phyloP scores from a whole-genome alignment of 2,888 invertebrate species.

The Polydesmus complanatus region DNA sequence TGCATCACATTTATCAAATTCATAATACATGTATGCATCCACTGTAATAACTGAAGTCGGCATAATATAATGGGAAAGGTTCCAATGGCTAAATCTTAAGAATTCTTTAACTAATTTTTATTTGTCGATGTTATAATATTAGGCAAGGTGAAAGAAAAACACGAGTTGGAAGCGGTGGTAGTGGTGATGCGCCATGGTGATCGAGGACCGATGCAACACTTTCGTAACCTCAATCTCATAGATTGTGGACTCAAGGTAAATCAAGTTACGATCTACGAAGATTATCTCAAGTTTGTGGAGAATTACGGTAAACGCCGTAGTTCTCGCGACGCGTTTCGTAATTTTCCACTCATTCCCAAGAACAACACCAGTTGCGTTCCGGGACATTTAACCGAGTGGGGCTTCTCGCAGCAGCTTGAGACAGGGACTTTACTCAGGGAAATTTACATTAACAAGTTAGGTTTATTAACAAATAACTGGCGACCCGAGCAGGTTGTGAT shows the following conservation, averaged over 20 bases:
- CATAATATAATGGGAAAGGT: background rate
- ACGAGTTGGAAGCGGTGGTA: conserved; percentile 49
- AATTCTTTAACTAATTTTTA: too few species aligned
- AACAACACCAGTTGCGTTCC: conserved; percentile 54
- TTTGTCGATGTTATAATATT: background rate
- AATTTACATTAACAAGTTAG: conserved; percentile 28
- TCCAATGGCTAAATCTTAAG: background rate
- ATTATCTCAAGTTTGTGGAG: conserved; percentile 17
- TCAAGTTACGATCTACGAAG: conserved; percentile 37
- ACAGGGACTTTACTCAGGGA: conserved; percentile 51
- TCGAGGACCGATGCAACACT: conserved; percentile 69
- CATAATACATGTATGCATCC: too few species aligned
- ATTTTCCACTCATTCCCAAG: conserved; percentile 60
- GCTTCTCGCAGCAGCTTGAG: conserved; percentile 65
- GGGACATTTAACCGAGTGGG: conserved; percentile 68
- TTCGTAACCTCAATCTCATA: conserved; percentile 59
- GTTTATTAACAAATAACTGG: conserved; percentile 27
- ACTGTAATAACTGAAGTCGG: too few species aligned
- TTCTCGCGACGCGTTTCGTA: conserved; percentile 51
- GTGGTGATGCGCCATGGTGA: conserved; percentile 77
- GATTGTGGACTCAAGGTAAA: conserved; percentile 52
- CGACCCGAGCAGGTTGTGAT: conserved; percentile 39
- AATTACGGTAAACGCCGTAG: conserved; percentile 13
- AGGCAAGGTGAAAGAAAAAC: background rate
- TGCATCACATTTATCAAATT: too few species aligned